Percentiles rank a stretch among this genome's conserved stretches.
Evolutionary conservation across 2,797 vertebrate genomes (phyloP).

Genomic region (Tangara arthus): DNA sequence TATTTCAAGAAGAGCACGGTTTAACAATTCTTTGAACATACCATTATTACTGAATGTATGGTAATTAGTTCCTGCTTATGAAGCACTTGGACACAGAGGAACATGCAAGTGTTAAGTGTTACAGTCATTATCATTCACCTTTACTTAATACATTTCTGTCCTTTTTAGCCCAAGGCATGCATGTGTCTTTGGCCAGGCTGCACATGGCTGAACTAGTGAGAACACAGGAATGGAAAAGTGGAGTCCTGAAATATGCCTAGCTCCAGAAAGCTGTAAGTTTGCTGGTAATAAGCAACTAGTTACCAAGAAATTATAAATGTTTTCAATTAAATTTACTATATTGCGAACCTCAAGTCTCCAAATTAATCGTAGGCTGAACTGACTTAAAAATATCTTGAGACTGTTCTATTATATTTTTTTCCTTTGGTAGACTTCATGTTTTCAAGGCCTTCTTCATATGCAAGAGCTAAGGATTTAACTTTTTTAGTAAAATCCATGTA

Average conservation of each 20-base stretch:
- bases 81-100: background rate
- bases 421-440: background rate
- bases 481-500: background rate
- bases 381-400: background rate
- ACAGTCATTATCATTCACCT: background rate
- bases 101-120: background rate
- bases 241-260: background rate
- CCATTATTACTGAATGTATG: background rate
- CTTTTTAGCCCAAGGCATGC: background rate
- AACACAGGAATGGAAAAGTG: background rate
- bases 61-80: background rate
- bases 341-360: background rate
- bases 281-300: background rate
- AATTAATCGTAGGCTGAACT: background rate
- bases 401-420: background rate
- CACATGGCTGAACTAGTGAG: background rate
- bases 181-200: rapidly evolving
- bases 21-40: background rate
- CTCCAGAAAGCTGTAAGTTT: background rate
- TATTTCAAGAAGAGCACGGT: background rate
- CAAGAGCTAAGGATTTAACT: background rate
- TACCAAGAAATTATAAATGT: background rate
- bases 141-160: background rate
- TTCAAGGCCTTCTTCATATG: background rate
- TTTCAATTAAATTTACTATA: background rate